Base-by-base conservation (phyloP, 2,113 vertebrate species). In the Cygnus buccinator region DNA sequence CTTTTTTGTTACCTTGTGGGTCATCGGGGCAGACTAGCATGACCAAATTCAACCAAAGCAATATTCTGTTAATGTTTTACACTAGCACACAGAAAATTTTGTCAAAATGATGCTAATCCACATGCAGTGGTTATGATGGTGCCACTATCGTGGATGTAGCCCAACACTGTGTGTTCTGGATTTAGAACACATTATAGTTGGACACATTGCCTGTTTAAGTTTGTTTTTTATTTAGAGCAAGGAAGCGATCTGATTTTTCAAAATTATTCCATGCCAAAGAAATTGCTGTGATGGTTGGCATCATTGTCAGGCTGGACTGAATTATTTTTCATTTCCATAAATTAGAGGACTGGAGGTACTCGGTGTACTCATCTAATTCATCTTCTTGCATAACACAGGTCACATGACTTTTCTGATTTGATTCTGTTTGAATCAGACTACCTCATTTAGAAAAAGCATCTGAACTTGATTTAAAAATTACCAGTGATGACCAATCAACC, bases 381-480 rank as follows among this genome's bases (percentile, higher is more conserved):
- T 84, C 46, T 54, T 89, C 88, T 71, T 84, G 41, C 22, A 57
- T 71, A 94, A 87, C 46, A 78, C 9, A 78, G 17, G 33, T 94
- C 80, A 81, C 62, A 63, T 19, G n/a, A 86, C 39, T 90, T 68
- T 83, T 86, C 52, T 90, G 55, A 83, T 83, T 84, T 81, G 5
- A 70, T 84, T 94, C 89, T n/a, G 57, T 92, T 81, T 89, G 66
- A 94, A 84, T 84, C 33, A 84, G 48, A 72, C 29, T 57, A 37
- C 14, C 54, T 92, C 28, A 86, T 83, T 92, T 84, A 77, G 72
- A 89, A 90, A 88, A 20, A 87, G 6, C 68, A 78, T 77, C 43
- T 59, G 65, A 92, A 86, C 52, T 16, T n/a, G 50, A 84, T 94
- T 87, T 92, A 52, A 67, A 94, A 86, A 87, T 78, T 87, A 78